A percentile compares a stretch with the other conserved stretches of the same genome.
These are phyloP conservation scores for Labeo rohita DNA, from an alignment of 2,113 vertebrate species.

Conservation along the genomic window DNA sequence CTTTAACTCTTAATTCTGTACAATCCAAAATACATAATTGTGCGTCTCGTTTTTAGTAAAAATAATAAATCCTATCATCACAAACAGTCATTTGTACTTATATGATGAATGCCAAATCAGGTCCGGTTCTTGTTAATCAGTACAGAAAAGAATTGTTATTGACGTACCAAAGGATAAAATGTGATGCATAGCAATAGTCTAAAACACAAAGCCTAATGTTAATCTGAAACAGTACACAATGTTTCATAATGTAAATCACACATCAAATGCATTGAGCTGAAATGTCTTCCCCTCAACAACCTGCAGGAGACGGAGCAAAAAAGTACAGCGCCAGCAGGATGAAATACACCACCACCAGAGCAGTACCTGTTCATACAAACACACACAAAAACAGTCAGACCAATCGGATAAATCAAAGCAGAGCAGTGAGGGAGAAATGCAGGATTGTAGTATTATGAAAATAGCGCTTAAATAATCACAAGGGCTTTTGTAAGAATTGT, in stretches of 20 bases:
- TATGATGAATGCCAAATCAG: not conserved
- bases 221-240: not conserved
- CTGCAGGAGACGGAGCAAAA: conserved; percentile 80
- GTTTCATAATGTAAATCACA: not conserved
- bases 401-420: not conserved
- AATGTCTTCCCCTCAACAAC: conserved; percentile 70
- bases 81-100: not conserved
- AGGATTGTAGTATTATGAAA: not conserved
- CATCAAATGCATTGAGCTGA: not conserved
- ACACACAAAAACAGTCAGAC: not conserved
- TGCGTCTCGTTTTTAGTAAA: not conserved
- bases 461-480: too few species aligned
- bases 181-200: not conserved
- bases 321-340: conserved; percentile 81
- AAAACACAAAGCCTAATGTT: not conserved
- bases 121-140: not conserved
- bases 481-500: too few species aligned
- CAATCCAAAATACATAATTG: not conserved
- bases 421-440: not conserved
- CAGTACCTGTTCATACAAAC: conserved; percentile 70
- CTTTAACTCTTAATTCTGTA: not conserved
- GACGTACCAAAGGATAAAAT: not conserved
- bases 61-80: conserved; percentile 14
- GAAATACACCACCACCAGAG: conserved; percentile 81
- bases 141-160: not conserved